Conservation (phyloP, 2,797 vertebrate genomes). For the Spatula clypeata region DNA sequence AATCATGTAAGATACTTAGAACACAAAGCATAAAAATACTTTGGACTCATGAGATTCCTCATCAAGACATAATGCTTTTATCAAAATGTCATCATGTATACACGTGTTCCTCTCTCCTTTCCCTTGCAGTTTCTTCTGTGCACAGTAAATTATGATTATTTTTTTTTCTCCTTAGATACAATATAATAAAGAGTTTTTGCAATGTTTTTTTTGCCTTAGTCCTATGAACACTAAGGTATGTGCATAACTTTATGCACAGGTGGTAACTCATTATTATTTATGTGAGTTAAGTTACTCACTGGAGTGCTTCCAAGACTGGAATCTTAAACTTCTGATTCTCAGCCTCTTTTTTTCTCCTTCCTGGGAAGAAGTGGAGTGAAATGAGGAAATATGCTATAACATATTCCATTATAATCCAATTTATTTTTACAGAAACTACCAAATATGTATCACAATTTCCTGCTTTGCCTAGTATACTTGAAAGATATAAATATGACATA, state of each 20-base stretch:
- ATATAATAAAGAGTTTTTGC: not conserved
- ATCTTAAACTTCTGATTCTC: constrained; percentile 45
- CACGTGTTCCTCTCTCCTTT: not conserved
- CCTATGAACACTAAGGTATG: not conserved
- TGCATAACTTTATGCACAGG: constrained; percentile 6
- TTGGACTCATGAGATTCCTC: not conserved
- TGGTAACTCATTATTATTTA: constrained; percentile 58
- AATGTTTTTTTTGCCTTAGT: not conserved
- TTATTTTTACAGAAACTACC: constrained; percentile 41
- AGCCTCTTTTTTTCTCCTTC: not conserved
- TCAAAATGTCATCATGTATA: constrained; percentile 5
- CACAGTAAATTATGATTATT: not conserved
- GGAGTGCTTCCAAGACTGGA: constrained; percentile 35
- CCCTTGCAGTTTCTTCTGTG: not conserved
- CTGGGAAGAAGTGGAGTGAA: not conserved
- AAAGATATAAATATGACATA: constrained; percentile 19
- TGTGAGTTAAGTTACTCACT: constrained; percentile 12
- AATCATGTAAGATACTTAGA: not conserved
- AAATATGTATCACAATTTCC: constrained; percentile 35
- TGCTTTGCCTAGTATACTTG: not conserved
- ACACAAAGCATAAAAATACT: constrained; percentile 8
- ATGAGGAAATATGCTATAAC: not conserved
- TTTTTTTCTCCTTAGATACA: not conserved
- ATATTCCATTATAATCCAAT: constrained; percentile 17
- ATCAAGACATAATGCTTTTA: not conserved